Conservation (phyloP, 2,888 invertebrate genomes). For the Ochropacha duplaris region DNA sequence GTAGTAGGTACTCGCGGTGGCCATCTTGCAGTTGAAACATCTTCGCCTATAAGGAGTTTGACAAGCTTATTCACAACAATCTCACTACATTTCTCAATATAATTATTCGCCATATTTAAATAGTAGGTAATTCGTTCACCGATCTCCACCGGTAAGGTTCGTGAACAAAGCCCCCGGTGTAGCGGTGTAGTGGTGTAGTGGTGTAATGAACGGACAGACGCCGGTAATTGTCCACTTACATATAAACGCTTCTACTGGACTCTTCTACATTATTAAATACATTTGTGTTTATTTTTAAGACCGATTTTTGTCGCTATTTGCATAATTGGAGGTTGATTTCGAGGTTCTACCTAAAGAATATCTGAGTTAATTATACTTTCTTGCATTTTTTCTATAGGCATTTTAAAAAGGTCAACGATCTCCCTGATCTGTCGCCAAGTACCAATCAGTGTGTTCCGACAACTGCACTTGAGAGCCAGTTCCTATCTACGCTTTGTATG, state of each 20-base stretch:
- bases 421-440: too few relatives aligned
- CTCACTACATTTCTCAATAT: background rate
- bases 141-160: background rate
- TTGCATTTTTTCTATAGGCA: too few relatives aligned
- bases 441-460: too few relatives aligned
- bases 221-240: background rate
- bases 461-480: too few relatives aligned
- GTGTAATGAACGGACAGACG: background rate
- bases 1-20: too few relatives aligned
- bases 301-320: background rate
- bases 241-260: background rate
- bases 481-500: too few relatives aligned
- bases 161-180: background rate
- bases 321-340: background rate
- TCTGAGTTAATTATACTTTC: too few relatives aligned
- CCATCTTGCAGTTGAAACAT: too few relatives aligned
- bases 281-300: background rate
- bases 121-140: background rate
- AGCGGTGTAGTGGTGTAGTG: too few relatives aligned
- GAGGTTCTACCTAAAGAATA: too few relatives aligned
- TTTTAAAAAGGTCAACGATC: too few relatives aligned
- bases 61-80: background rate
- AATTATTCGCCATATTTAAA: background rate
- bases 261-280: background rate
- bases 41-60: too few relatives aligned